phyloP scores from a whole-genome alignment of 2,888 invertebrate genomes.

The Diplazon laetatorius region DNA sequence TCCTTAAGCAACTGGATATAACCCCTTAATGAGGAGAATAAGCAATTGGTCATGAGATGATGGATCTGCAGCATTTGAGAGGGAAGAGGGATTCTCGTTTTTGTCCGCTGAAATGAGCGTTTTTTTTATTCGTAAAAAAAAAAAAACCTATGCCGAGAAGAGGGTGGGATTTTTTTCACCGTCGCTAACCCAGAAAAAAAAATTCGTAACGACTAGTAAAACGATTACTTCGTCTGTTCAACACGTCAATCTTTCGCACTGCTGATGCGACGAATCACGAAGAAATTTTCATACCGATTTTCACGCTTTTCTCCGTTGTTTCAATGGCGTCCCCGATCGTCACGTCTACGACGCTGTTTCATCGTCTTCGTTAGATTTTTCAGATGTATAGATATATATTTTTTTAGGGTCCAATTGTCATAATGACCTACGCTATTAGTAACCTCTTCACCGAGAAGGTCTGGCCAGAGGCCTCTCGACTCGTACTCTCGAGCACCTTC shows the following conservation, averaged over 20 bases:
- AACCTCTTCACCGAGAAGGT: slow-evolving; percentile 26
- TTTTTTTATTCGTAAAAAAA: too few relatives aligned
- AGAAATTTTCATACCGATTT: slow-evolving; percentile 14
- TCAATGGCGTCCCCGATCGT: slow-evolving; percentile 18
- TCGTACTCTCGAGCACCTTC: slow-evolving; percentile 12
- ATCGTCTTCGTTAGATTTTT: slow-evolving; percentile 64
- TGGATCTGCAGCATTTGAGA: too few relatives aligned
- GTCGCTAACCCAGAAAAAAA: background rate
- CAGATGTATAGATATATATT: slow-evolving; percentile 63
- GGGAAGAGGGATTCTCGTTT: too few relatives aligned
- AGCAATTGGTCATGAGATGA: too few relatives aligned
- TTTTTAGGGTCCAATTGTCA: slow-evolving; percentile 73
- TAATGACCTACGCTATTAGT: slow-evolving; percentile 73
- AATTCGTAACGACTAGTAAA: background rate
- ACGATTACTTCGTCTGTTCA: background rate
- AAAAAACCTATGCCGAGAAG: too few relatives aligned
- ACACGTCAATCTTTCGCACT: background rate
- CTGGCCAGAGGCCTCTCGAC: slow-evolving; percentile 3
- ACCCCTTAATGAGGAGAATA: too few relatives aligned
- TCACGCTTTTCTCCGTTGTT: background rate
- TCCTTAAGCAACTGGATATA: too few relatives aligned
- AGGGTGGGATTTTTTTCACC: background rate
- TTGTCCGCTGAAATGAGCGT: too few relatives aligned
- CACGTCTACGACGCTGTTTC: slow-evolving; percentile 42
- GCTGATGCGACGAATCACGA: background rate